phyloP scores from a whole-genome alignment of 2,888 invertebrate genomes.

The Eupithecia vulgata region DNA sequence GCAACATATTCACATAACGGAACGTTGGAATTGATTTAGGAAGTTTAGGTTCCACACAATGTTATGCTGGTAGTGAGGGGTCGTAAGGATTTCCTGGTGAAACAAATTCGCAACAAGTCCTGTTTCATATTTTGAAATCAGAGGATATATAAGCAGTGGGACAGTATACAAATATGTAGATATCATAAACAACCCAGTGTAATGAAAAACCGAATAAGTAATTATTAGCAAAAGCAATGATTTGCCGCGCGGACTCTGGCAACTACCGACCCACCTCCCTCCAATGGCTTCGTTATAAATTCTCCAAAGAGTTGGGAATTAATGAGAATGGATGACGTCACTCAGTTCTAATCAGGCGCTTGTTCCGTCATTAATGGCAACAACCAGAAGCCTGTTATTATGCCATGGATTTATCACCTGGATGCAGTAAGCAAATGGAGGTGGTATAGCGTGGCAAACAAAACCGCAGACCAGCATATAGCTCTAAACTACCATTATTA shows the following conservation, averaged over 20 bases:
- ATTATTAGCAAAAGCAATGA: conserved; percentile 1
- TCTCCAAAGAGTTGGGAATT: conserved; percentile 39
- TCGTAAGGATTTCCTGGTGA: conserved; percentile 7
- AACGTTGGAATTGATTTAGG: background rate
- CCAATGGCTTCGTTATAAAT: conserved; percentile 32
- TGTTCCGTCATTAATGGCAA: conserved; percentile 43
- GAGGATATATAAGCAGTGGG: too few species aligned
- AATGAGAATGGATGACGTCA: conserved; percentile 45
- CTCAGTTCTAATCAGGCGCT: conserved; percentile 45
- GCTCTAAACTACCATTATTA: background rate
- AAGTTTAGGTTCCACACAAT: conserved; percentile 11
- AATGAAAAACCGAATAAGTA: background rate
- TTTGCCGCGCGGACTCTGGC: background rate
- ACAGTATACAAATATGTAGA: too few species aligned
- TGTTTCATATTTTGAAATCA: background rate
- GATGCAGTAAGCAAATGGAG: conserved; percentile 9
- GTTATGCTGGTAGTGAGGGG: background rate
- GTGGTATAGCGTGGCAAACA: background rate
- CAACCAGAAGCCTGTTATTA: conserved; percentile 42
- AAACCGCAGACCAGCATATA: background rate
- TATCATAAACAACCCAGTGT: too few species aligned
- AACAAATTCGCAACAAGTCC: background rate
- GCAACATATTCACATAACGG: background rate
- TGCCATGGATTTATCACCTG: conserved; percentile 25
- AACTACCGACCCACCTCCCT: conserved; percentile 10